Evolutionary conservation across 2,113 vertebrate genomes (phyloP).

Genomic region (Callocephalon fimbriatum): DNA sequence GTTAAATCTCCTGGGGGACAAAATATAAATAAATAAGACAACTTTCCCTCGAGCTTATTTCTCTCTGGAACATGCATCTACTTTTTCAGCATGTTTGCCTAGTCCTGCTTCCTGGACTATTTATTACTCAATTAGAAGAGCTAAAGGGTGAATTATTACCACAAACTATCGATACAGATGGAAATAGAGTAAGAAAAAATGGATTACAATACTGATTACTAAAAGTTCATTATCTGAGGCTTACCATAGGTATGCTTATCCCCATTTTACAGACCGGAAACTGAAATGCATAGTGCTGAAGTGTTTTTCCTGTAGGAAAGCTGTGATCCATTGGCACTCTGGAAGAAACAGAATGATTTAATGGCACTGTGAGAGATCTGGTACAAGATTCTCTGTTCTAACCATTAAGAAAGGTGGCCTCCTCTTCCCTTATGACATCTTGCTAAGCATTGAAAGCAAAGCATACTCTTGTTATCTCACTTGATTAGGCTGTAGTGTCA

Average conservation of each 20-base stretch:
- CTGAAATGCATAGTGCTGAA: neutral
- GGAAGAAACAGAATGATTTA: neutral
- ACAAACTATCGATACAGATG: neutral
- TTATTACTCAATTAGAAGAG: conserved; percentile 38
- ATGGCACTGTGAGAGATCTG: neutral
- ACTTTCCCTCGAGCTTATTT: neutral
- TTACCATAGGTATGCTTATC: neutral
- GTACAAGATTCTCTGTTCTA: neutral
- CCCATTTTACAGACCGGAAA: neutral
- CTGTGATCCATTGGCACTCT: neutral
- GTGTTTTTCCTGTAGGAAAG: conserved; percentile 1
- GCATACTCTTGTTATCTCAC: neutral
- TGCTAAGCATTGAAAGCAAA: neutral
- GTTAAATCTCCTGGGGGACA: neutral
- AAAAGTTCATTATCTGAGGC: neutral
- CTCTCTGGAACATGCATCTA: neutral
- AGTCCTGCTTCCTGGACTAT: conserved; percentile 13
- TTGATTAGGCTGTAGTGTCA: neutral
- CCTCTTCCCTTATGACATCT: neutral
- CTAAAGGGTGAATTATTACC: conserved; percentile 31
- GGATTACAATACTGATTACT: neutral
- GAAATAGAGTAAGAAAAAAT: conserved; percentile 20
- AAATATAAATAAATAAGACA: conserved; percentile 1
- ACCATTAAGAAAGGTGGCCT: neutral
- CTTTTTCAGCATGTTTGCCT: neutral